Conservation (phyloP, 1,140 invertebrate species). For the Drosophila pachea region DNA sequence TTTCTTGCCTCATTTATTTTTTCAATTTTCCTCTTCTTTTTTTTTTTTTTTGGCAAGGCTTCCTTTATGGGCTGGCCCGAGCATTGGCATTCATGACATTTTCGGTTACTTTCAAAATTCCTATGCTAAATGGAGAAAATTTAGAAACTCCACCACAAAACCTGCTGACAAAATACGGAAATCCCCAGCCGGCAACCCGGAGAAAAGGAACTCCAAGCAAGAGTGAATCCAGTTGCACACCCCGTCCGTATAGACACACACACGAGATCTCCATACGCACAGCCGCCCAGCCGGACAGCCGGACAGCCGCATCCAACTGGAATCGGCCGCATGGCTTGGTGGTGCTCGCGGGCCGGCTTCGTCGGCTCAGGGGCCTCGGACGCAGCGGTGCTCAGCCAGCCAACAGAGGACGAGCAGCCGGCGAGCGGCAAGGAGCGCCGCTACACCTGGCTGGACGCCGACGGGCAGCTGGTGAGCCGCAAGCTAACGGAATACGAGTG, state of each 20-base stretch:
- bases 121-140: constrained; percentile 12
- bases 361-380: too few relatives aligned
- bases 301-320: too few relatives aligned
- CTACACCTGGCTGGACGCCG: constrained; percentile 33
- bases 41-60: neutral
- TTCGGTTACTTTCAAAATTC: constrained; percentile 35
- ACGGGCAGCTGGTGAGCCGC: constrained; percentile 35
- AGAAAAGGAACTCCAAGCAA: too few relatives aligned
- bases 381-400: too few relatives aligned
- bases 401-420: too few relatives aligned
- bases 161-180: constrained; percentile 10
- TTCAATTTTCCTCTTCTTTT: constrained; percentile 2
- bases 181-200: neutral
- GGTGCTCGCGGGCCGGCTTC: too few relatives aligned
- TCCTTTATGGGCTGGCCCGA: neutral
- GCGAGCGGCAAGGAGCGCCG: constrained; percentile 11
- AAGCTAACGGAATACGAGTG: constrained; percentile 52
- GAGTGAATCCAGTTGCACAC: too few relatives aligned
- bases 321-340: too few relatives aligned
- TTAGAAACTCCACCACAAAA: constrained; percentile 10
- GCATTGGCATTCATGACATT: constrained; percentile 4
- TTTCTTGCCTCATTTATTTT: too few relatives aligned
- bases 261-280: neutral
- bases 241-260: neutral
- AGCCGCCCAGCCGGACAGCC: too few relatives aligned